Evolutionary conservation across 2,888 invertebrate genomes (phyloP).

Genomic region (Augochlorella aurata): DNA sequence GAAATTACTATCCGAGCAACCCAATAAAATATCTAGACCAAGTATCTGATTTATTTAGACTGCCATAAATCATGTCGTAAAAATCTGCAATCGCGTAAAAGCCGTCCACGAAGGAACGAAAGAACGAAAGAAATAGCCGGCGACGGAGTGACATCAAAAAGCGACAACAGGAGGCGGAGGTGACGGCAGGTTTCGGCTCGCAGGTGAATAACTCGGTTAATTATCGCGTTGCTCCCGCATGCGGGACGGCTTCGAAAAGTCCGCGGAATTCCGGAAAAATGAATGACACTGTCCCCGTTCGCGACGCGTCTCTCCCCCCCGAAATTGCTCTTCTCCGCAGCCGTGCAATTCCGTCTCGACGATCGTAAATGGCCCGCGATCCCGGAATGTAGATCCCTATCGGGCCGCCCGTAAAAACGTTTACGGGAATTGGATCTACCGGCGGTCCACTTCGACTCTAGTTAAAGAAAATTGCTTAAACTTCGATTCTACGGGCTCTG

Average conservation of each 20-base stretch:
- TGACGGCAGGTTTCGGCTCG: slow-evolving; percentile 13
- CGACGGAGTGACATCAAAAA: slow-evolving; percentile 13
- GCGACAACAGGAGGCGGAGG: slow-evolving; percentile 14
- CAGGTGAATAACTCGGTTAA: slow-evolving; percentile 60
- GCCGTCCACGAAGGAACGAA: background rate
- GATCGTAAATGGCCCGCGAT: background rate
- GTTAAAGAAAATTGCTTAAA: background rate
- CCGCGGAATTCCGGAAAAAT: slow-evolving; percentile 3
- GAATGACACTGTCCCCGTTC: background rate
- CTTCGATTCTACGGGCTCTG: background rate
- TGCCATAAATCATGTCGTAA: background rate
- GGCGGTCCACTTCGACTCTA: background rate
- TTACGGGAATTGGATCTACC: background rate
- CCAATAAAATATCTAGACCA: too few species aligned
- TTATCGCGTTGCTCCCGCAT: slow-evolving; percentile 35
- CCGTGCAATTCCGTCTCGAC: background rate
- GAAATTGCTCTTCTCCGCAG: background rate
- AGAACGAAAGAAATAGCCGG: background rate
- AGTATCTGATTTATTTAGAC: background rate
- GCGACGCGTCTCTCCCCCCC: background rate
- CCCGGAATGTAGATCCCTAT: background rate
- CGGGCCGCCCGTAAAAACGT: background rate
- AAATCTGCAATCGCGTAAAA: background rate
- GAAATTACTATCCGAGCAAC: too few species aligned
- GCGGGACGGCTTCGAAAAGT: background rate